Evolutionary conservation across 2,797 vertebrate species (phyloP), one percentile per base, ranked within the genome.

Genomic region (Parauchenoglanis punctatus): DNA sequence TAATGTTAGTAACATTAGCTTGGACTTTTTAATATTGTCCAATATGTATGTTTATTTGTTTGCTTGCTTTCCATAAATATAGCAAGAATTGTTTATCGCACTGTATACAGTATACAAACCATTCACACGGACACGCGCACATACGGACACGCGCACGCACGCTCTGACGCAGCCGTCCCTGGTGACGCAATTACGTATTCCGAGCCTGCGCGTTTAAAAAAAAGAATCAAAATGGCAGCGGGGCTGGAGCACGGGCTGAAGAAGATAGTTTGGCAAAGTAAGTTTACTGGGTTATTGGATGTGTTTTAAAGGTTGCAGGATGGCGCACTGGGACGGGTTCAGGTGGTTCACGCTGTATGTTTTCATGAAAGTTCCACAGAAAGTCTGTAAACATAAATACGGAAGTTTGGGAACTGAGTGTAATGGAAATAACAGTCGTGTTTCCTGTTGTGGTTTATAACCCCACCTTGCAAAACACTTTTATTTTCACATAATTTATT

Each of bases 211-310:
- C 52, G 81, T 92, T 88, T 83, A 92, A 94, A 93, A 91, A 87
- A 52, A 82, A 58, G 49, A 0, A 82, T 2, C 92, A 96, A 96
- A 88, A 97, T 96, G 96, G 96, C 96, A 92, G 40, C 95, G 5
- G 91, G 82, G 7, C 54, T 93, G 7, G 95, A 96, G 0, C 87
- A 94, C 91, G 96, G 96, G n/a, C 92, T 97, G 49, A 96, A 94
- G 78, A 92, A 89, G 87, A 81, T 94, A 86, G 95, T 96, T 90
- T 97, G 96, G 96, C 95, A 96, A 93, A 96, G 96, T 97, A 95
- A 96, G 96, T 96, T 81, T 2, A 15, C 35, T 54, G 52, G 25
- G 23, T 13, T 44, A 44, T 84, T 70, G 10, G 77, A 70, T 58
- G 67, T 28, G 4, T 59, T 68, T 44, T 28, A 40, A 13, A 31